phyloP scores from a whole-genome alignment of 2,888 invertebrate species.

The Tholera decimalis region DNA sequence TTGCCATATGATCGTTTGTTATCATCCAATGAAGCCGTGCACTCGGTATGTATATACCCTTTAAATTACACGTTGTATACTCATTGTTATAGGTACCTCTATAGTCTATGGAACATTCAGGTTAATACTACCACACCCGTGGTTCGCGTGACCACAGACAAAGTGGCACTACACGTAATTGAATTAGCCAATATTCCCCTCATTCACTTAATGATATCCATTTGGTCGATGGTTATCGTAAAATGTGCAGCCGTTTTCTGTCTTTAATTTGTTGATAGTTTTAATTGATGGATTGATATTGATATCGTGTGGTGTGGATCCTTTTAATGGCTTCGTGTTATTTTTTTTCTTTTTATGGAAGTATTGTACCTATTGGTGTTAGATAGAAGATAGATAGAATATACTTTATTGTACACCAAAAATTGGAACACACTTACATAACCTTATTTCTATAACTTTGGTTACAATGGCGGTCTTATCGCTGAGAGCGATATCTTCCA shows the following conservation, averaged over 20 bases:
- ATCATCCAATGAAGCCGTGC: no score
- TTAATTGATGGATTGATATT: slow-evolving; percentile 39
- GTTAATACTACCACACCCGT: slow-evolving; percentile 66
- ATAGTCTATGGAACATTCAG: slow-evolving; percentile 56
- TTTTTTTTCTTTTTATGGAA: background rate
- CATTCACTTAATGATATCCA: slow-evolving; percentile 81
- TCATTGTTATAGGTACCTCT: slow-evolving; percentile 6
- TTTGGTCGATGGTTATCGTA: slow-evolving; percentile 66
- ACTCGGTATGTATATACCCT: no score
- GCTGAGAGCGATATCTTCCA: no score
- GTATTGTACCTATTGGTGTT: no score
- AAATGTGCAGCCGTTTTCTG: slow-evolving; percentile 62
- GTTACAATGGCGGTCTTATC: no score
- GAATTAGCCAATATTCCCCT: slow-evolving; percentile 82
- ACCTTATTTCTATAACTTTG: no score
- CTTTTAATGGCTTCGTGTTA: background rate
- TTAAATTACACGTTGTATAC: no score
- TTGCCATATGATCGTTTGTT: no score
- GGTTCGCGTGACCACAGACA: slow-evolving; percentile 77
- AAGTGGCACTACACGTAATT: slow-evolving; percentile 76
- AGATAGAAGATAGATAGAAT: no score
- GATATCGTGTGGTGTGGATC: background rate
- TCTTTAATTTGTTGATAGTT: slow-evolving; percentile 52
- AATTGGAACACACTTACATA: no score
- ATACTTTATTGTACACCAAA: no score